Conservation (phyloP, 1,140 invertebrate genomes). For the Octopus bimaculoides region DNA sequence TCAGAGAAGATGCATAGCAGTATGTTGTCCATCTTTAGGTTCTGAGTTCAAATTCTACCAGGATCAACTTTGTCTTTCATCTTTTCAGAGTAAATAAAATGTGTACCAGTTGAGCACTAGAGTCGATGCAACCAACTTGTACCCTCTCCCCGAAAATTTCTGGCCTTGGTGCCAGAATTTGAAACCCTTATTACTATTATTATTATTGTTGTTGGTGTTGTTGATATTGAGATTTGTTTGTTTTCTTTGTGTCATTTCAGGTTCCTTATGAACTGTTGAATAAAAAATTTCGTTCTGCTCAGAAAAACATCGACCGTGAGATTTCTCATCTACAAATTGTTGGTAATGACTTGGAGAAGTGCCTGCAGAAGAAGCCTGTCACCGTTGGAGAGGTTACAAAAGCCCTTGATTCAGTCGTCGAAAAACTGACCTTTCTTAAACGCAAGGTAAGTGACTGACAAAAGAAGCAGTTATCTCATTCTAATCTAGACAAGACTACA, state of each 20-base stretch:
- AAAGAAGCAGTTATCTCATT: no score
- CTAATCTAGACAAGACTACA: no score
- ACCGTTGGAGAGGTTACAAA: constrained; percentile 70
- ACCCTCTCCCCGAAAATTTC: background rate
- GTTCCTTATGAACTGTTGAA: constrained; percentile 98
- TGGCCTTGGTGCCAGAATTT: background rate
- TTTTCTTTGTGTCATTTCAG: constrained; percentile 59
- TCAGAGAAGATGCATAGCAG: no score
- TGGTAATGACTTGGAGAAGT: constrained; percentile 78
- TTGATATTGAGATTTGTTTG: background rate
- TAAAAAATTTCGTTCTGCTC: constrained; percentile 93
- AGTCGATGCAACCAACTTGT: background rate
- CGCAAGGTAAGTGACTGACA: constrained; percentile 66
- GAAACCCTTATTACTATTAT: background rate
- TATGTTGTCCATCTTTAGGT: no score
- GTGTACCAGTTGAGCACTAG: background rate
- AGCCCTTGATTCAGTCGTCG: constrained; percentile 82
- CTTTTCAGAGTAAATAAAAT: background rate
- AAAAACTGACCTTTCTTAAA: constrained; percentile 85
- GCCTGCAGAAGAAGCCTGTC: constrained; percentile 58
- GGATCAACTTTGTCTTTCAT: background rate
- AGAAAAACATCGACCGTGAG: constrained; percentile 91
- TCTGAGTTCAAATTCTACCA: no score
- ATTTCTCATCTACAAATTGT: constrained; percentile 81
- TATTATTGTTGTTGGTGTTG: no score